phyloP scores from a whole-genome alignment of 2,888 invertebrate species.

The Drepana falcataria region DNA sequence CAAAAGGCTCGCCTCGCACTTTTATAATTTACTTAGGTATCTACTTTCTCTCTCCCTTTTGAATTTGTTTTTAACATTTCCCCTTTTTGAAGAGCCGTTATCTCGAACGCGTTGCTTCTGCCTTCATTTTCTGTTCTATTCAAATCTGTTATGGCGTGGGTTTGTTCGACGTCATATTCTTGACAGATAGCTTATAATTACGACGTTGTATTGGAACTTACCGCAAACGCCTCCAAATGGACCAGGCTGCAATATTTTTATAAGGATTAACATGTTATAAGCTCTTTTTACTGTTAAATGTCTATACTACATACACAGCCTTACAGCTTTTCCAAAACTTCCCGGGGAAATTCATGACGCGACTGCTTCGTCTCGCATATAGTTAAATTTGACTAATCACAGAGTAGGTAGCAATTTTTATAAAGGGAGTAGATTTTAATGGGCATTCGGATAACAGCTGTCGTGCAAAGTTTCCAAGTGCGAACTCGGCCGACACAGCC shows the following conservation, averaged over 20 bases:
- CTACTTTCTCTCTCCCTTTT: constrained; percentile 56
- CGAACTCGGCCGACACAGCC: constrained; percentile 29
- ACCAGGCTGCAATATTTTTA: too few relatives aligned
- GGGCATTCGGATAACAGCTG: constrained; percentile 40
- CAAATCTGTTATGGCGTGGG: constrained; percentile 52
- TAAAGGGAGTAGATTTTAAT: constrained; percentile 40
- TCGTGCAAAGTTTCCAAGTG: constrained; percentile 36
- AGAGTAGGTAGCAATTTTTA: constrained; percentile 28
- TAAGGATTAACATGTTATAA: too few relatives aligned
- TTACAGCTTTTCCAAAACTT: background rate
- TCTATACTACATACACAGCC: background rate
- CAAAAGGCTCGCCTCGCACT: constrained; percentile 59
- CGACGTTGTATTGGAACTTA: background rate
- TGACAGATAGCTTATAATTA: constrained; percentile 26
- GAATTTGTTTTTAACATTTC: constrained; percentile 62
- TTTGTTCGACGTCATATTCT: constrained; percentile 33
- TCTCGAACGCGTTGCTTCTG: constrained; percentile 49
- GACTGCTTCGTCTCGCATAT: background rate
- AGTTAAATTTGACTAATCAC: constrained; percentile 21
- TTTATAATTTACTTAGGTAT: constrained; percentile 65
- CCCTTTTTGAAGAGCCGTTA: constrained; percentile 62
- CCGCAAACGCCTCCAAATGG: too few relatives aligned
- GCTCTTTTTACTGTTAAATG: background rate
- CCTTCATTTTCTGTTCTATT: constrained; percentile 56
- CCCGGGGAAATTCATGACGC: background rate